Conservation (phyloP, 2,888 invertebrate genomes). For the Sesia bembeciformis region DNA sequence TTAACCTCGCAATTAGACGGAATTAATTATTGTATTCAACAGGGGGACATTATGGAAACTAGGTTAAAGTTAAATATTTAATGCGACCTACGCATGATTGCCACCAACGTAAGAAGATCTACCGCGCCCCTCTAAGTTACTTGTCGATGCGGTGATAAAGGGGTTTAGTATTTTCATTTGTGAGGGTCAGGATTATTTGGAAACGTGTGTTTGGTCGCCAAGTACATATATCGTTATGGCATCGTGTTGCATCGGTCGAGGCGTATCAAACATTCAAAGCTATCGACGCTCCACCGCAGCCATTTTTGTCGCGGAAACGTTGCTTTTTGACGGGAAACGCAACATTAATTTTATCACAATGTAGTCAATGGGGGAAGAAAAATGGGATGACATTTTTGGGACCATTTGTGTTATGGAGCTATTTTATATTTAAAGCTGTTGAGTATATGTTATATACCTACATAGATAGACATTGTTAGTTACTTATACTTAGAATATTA, state of each 20-base stretch:
- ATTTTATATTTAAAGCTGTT: not conserved
- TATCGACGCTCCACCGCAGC: slow-evolving; percentile 27
- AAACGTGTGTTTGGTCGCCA: slow-evolving; percentile 11
- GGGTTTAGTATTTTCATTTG: slow-evolving; percentile 4
- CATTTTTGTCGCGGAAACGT: slow-evolving; percentile 27
- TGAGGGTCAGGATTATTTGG: slow-evolving; percentile 14
- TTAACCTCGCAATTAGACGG: slow-evolving; percentile 18
- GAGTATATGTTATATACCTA: too few relatives aligned
- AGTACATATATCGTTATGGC: not conserved
- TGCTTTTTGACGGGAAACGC: slow-evolving; percentile 27
- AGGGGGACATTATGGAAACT: slow-evolving; percentile 24
- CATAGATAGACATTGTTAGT: too few relatives aligned
- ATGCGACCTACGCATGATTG: slow-evolving; percentile 19
- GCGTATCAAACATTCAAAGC: slow-evolving; percentile 35
- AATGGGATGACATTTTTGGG: slow-evolving; percentile 10
- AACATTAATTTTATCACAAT: slow-evolving; percentile 30
- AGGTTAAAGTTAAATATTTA: slow-evolving; percentile 27
- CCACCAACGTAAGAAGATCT: slow-evolving; percentile 12
- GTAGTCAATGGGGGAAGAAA: slow-evolving; percentile 17
- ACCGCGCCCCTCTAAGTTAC: slow-evolving; percentile 3
- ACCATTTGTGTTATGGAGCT: not conserved
- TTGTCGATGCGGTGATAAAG: not conserved
- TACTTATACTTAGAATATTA: too few relatives aligned
- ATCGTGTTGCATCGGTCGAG: slow-evolving; percentile 17
- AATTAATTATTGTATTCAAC: slow-evolving; percentile 20